phyloP scores from a whole-genome alignment of 2,888 invertebrate genomes.

The Choreutis nemorana region DNA sequence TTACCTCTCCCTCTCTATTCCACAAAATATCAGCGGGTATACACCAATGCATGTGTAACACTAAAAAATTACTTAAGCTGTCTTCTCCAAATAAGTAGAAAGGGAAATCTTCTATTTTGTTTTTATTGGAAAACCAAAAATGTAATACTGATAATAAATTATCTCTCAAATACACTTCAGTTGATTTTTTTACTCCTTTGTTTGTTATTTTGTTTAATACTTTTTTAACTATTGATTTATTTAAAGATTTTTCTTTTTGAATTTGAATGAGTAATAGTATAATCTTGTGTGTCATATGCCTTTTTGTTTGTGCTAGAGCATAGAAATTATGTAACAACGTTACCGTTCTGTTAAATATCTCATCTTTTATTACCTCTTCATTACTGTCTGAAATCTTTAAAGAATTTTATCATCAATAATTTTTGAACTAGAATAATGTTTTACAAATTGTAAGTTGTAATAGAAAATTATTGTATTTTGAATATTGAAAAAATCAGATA shows the following conservation, averaged over 20 bases:
- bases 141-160: slow-evolving; percentile 57
- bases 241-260: slow-evolving; percentile 55
- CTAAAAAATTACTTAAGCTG: slow-evolving; percentile 35
- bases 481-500: no score
- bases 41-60: slow-evolving; percentile 49
- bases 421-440: neutral
- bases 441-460: no score
- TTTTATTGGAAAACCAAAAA: slow-evolving; percentile 50
- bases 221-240: slow-evolving; percentile 40
- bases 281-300: slow-evolving; percentile 55
- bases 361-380: slow-evolving; percentile 59
- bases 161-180: slow-evolving; percentile 34
- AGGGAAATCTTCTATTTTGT: slow-evolving; percentile 44
- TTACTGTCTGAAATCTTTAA: slow-evolving; percentile 39
- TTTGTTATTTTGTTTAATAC: slow-evolving; percentile 40
- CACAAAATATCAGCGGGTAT: slow-evolving; percentile 49
- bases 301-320: slow-evolving; percentile 58
- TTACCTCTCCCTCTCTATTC: slow-evolving; percentile 31
- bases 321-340: slow-evolving; percentile 66
- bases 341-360: slow-evolving; percentile 63
- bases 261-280: slow-evolving; percentile 62
- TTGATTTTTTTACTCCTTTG: slow-evolving; percentile 21
- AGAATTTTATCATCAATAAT: slow-evolving; percentile 14
- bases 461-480: no score
- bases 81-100: slow-evolving; percentile 39